Evolutionary conservation across 2,797 vertebrate species (phyloP).

Genomic region (Phoxinus dragarum): DNA sequence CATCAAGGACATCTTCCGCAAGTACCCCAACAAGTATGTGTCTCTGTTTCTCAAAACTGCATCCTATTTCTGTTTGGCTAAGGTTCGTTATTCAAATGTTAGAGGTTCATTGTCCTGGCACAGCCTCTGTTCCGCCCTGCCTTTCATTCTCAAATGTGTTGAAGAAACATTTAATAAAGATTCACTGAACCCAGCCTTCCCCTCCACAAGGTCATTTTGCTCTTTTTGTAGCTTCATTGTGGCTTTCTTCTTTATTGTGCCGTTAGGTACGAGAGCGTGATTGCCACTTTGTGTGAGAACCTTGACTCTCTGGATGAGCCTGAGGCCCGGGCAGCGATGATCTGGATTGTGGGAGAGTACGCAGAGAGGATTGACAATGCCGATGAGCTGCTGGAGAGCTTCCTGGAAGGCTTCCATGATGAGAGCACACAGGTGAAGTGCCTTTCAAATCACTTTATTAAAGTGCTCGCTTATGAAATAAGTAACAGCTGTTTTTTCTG

Average conservation of each 20-base stretch:
- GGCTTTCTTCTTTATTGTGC: background rate
- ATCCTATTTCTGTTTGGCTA: background rate
- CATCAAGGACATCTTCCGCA: conserved; percentile 98
- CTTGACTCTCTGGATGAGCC: conserved; percentile 97
- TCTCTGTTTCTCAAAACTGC: background rate
- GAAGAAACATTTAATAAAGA: background rate
- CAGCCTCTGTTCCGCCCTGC: background rate
- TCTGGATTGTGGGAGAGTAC: conserved; percentile 99
- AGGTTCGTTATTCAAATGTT: background rate
- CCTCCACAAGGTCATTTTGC: background rate
- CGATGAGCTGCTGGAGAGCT: conserved; percentile 96
- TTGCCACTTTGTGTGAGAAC: conserved; percentile 96
- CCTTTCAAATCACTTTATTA: background rate
- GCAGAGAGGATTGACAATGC: conserved; percentile 98
- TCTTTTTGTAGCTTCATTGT: background rate
- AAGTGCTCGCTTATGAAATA: background rate
- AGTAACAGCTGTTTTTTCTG: background rate
- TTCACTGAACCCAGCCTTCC: background rate
- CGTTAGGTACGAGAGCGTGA: conserved; percentile 95
- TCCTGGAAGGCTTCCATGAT: conserved; percentile 97
- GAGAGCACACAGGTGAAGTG: conserved; percentile 93
- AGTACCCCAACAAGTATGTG: conserved; percentile 98
- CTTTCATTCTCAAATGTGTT: background rate
- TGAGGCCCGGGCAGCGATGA: conserved; percentile 97
- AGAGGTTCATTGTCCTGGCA: background rate